Evolutionary conservation across 35 echinoderm and acorn worm genomes (phyloP), one percentile per base, ranked within the genome.

Genomic region (Ophioderma brevispina): DNA sequence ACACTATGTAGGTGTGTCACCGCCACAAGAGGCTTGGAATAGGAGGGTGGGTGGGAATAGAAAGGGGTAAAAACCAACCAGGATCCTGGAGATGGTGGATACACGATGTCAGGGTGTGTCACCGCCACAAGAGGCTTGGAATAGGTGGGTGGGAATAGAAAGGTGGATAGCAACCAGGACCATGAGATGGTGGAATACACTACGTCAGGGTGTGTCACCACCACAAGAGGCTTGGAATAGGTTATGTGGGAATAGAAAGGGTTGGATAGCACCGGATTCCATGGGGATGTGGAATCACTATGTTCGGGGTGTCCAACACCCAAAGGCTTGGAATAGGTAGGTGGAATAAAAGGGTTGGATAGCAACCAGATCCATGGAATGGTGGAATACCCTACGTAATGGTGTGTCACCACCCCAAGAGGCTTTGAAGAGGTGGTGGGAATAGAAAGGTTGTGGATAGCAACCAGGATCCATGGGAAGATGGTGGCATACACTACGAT

Each of bases 1-100:
- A 55, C 87, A 75, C 36, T 36, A 95, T 21, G 84, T 93, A 85
- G 35, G 93, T 94, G 0, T 98, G 96, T 82, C 87, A 99, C 55
- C n/a, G n/a, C n/a, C n/a, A n/a, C n/a, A n/a, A n/a, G n/a, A 52
- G 50, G 1, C n/a, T n/a, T n/a, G n/a, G n/a, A n/a, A n/a, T n/a
- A n/a, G n/a, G 39, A 10, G n/a, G 31, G 49, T 1, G 80, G 76
- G 41, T 46, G 41, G 2, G 78, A 85, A 36, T 37, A 75, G 0
- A 84, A 81, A 32, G 35, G 38, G 13, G 28, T 80, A 39, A 38
- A 40, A 1, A 8, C 41, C 23, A 79, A 83, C 80, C 86, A 75
- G 31, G 92, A 92, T 55, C 86, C 94, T 96, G 94, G 94, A 38
- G 55, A 25, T 96, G 94, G 94, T 96, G 94, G 94, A 98, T 91